Percentiles rank a stretch among this genome's conserved stretches.
Conservation (phyloP, 1,140 invertebrate species). For the Hetaerina americana region DNA sequence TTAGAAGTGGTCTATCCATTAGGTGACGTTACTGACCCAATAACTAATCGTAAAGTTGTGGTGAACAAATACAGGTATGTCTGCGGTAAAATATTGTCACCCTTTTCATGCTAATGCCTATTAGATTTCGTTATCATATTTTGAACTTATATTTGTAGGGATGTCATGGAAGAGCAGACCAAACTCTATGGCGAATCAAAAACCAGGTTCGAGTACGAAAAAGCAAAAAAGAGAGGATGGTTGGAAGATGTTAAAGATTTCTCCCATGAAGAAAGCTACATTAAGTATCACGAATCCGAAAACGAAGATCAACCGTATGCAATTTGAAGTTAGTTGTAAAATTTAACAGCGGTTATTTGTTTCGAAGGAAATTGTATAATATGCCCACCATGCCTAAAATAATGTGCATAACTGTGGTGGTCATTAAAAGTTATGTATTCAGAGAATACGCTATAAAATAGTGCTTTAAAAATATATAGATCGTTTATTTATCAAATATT, state of each 20-base stretch:
- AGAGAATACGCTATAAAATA: too few relatives aligned
- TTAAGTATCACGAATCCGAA: conserved; percentile 57
- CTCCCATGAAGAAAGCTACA: conserved; percentile 55
- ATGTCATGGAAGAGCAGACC: conserved; percentile 50
- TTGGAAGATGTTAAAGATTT: conserved; percentile 70
- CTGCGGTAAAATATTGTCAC: too few relatives aligned
- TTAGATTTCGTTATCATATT: too few relatives aligned
- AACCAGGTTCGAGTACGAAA: conserved; percentile 56
- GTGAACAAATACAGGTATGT: conserved; percentile 46
- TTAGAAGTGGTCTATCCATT: conserved; percentile 64
- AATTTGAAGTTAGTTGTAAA: conserved; percentile 22
- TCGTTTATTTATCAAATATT: too few relatives aligned
- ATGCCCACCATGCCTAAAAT: too few relatives aligned
- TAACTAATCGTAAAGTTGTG: conserved; percentile 66
- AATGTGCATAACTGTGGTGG: too few relatives aligned
- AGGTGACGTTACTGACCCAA: conserved; percentile 69
- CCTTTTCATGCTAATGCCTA: too few relatives aligned
- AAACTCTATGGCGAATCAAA: conserved; percentile 55
- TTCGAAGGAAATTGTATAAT: too few relatives aligned
- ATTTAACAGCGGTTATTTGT: too few relatives aligned
- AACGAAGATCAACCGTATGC: conserved; percentile 52
- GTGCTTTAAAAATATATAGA: too few relatives aligned
- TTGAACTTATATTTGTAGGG: conserved; percentile 38
- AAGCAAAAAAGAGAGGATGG: conserved; percentile 62
- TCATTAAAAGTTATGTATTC: too few relatives aligned